Percentiles rank a stretch among this genome's conserved stretches.
phyloP scores from a whole-genome alignment of 2,113 vertebrate genomes.

The Myotis lucifugus region DNA sequence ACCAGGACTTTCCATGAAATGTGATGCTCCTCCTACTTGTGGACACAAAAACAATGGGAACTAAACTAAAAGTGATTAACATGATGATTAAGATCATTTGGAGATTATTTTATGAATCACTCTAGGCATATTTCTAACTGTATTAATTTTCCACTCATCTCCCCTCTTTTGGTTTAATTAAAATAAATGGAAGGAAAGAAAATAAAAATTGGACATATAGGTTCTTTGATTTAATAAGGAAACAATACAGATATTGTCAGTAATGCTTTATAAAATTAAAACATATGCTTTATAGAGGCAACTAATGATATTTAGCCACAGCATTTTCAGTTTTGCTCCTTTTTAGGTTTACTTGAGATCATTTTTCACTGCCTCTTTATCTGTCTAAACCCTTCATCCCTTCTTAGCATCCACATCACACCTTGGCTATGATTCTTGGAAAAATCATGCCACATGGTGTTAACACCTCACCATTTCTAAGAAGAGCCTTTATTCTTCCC shows the following conservation, averaged over 20 bases:
- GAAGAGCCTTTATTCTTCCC: slow-evolving; percentile 16
- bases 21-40: background rate
- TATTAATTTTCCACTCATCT: slow-evolving; percentile 2
- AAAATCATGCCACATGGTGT: slow-evolving; percentile 8
- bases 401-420: slow-evolving; percentile 50
- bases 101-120: background rate
- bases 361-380: slow-evolving; percentile 11
- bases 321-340: background rate
- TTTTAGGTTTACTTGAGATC: background rate
- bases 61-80: background rate
- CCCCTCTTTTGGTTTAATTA: background rate
- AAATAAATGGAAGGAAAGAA: slow-evolving; percentile 44
- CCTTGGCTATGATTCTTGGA: background rate
- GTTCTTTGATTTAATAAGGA: slow-evolving; percentile 42
- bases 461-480: slow-evolving; percentile 28
- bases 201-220: background rate
- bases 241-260: background rate
- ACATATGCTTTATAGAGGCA: background rate
- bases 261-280: slow-evolving; percentile 45
- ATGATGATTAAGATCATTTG: background rate
- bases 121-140: background rate
- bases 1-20: background rate
- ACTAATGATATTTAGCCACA: background rate
- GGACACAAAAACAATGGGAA: background rate
- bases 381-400: background rate